Percentiles rank a stretch among this genome's conserved stretches.
Conservation (phyloP, 2,888 invertebrate genomes). For the Piscicola geometra region DNA sequence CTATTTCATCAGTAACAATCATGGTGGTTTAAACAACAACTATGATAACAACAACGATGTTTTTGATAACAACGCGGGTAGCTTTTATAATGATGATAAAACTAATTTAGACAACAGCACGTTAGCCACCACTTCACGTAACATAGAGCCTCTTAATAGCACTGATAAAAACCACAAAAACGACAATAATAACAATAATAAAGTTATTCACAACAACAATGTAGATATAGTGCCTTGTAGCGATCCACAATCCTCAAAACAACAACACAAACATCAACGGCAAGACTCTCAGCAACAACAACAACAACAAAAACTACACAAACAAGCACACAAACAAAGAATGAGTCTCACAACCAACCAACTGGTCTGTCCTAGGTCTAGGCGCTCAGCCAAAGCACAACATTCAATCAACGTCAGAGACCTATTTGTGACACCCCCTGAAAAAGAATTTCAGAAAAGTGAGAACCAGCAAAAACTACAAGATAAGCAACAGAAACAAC, state of each 20-base stretch:
- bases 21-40: too few species aligned
- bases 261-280: not conserved
- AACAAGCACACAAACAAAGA: constrained; percentile 45
- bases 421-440: constrained; percentile 5
- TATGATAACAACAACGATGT: too few species aligned
- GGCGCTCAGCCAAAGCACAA: constrained; percentile 13
- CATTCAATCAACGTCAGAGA: constrained; percentile 35
- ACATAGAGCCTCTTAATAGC: not conserved
- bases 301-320: constrained; percentile 43
- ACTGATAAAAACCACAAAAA: not conserved
- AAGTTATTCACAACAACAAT: not conserved
- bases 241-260: not conserved
- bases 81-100: too few species aligned
- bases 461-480: not conserved
- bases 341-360: constrained; percentile 48
- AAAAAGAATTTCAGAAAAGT: too few species aligned
- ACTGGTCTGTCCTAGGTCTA: constrained; percentile 43
- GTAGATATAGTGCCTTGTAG: too few species aligned
- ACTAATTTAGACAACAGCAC: too few species aligned
- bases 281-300: not conserved
- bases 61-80: too few species aligned
- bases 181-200: not conserved
- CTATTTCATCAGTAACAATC: constrained; percentile 4
- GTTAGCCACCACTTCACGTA: too few species aligned
- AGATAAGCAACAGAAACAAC: not conserved